Conservation (phyloP, 2,888 invertebrate genomes). For the Formica aserva region DNA sequence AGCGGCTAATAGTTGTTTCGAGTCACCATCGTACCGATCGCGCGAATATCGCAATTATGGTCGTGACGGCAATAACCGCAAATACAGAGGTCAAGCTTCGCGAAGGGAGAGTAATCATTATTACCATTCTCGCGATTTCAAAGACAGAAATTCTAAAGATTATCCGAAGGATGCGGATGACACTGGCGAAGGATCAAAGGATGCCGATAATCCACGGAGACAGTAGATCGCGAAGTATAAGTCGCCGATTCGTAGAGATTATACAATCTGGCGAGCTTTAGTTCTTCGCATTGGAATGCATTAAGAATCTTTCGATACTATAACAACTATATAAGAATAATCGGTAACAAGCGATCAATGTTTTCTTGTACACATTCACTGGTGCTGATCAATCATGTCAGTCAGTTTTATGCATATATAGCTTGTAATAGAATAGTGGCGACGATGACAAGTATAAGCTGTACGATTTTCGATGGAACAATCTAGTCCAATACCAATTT, state of each 20-base stretch:
- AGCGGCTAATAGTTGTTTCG: constrained; percentile 71
- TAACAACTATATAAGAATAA: constrained; percentile 59
- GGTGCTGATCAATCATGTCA: constrained; percentile 55
- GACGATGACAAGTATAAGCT: constrained; percentile 55
- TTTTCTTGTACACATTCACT: constrained; percentile 66
- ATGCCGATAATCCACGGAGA: constrained; percentile 44
- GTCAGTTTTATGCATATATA: constrained; percentile 53
- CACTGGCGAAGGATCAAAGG: constrained; percentile 67
- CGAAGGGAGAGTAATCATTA: constrained; percentile 77
- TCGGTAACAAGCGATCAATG: constrained; percentile 60
- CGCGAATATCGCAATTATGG: constrained; percentile 80
- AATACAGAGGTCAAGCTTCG: constrained; percentile 80
- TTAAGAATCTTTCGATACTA: constrained; percentile 34
- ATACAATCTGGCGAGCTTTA: constrained; percentile 10
- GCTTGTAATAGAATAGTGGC: constrained; percentile 63
- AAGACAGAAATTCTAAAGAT: constrained; percentile 67
- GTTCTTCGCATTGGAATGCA: neutral
- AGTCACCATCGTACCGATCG: constrained; percentile 77
- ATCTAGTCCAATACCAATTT: constrained; percentile 61
- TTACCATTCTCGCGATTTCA: constrained; percentile 69
- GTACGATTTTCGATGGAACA: constrained; percentile 63
- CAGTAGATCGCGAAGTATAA: constrained; percentile 62
- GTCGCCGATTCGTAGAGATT: neutral
- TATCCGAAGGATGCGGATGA: constrained; percentile 58
- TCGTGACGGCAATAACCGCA: constrained; percentile 79